Conservation (phyloP, 2,797 vertebrate genomes). For the Simalia tracyae region DNA sequence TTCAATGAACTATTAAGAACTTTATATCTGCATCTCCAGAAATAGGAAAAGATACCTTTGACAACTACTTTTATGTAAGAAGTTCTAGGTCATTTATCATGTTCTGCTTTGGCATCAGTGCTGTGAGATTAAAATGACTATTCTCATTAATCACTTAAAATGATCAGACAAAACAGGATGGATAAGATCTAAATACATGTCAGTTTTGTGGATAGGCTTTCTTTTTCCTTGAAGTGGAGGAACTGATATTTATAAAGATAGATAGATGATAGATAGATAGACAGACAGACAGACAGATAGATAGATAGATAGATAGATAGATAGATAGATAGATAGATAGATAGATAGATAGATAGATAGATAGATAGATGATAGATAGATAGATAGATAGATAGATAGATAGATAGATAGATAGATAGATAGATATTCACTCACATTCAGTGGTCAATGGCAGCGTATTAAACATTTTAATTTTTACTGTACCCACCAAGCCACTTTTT, state of each 20-base stretch:
- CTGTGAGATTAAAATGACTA: background rate
- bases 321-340: too few relatives aligned
- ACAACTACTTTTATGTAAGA: conserved; percentile 5
- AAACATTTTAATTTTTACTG: background rate
- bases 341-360: too few relatives aligned
- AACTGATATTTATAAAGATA: background rate
- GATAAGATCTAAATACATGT: background rate
- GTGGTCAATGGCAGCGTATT: background rate
- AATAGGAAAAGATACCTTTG: background rate
- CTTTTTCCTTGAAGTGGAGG: conserved; percentile 15
- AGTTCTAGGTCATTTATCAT: conserved; percentile 3
- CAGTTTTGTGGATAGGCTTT: background rate
- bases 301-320: too few relatives aligned
- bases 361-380: too few relatives aligned
- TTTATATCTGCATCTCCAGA: background rate
- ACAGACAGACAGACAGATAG: too few relatives aligned
- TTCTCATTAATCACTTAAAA: background rate
- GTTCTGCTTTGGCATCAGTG: background rate
- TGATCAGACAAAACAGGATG: background rate
- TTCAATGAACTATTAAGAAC: conserved; percentile 21
- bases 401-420: too few relatives aligned
- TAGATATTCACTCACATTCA: background rate
- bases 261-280: too few relatives aligned
- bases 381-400: too few relatives aligned
- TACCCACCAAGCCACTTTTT: background rate